These are phyloP conservation scores for Thysanoteuthis rhombus DNA, from an alignment of 2,888 invertebrate genomes.

Conservation along the genomic window DNA sequence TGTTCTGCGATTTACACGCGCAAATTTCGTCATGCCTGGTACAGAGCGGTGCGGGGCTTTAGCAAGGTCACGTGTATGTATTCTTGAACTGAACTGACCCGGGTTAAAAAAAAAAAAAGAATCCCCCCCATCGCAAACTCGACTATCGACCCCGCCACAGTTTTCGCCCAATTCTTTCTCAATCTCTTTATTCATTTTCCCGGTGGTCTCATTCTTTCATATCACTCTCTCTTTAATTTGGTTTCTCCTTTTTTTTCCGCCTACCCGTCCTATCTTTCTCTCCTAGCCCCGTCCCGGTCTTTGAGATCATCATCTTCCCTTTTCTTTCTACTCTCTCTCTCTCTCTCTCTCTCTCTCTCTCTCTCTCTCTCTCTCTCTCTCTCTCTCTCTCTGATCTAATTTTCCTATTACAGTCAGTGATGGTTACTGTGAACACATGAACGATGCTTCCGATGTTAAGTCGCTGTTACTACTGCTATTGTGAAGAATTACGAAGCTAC, in stretches of 20 bases:
- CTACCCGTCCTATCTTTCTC: neutral
- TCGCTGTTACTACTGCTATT: neutral
- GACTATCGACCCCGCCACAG: neutral
- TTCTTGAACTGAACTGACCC: neutral
- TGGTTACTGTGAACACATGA: neutral
- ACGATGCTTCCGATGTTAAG: neutral
- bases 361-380: no score
- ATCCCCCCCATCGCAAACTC: neutral
- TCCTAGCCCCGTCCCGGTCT: neutral
- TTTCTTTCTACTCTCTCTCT: no score
- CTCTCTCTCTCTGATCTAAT: neutral
- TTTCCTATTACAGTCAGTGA: neutral
- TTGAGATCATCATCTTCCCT: neutral
- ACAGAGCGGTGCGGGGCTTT: neutral
- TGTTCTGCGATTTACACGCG: neutral
- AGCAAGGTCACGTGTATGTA: constrained; percentile 12
- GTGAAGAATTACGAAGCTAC: neutral
- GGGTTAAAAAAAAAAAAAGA: no score
- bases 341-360: no score
- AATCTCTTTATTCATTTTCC: neutral
- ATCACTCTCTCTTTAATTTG: neutral
- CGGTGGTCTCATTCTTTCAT: no score
- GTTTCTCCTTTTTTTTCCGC: neutral
- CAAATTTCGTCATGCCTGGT: neutral
- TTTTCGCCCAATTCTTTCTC: neutral